Percentiles rank a stretch among this genome's conserved stretches.
Conservation (phyloP, 1,140 invertebrate genomes). For the Mesaphorura yosii region DNA sequence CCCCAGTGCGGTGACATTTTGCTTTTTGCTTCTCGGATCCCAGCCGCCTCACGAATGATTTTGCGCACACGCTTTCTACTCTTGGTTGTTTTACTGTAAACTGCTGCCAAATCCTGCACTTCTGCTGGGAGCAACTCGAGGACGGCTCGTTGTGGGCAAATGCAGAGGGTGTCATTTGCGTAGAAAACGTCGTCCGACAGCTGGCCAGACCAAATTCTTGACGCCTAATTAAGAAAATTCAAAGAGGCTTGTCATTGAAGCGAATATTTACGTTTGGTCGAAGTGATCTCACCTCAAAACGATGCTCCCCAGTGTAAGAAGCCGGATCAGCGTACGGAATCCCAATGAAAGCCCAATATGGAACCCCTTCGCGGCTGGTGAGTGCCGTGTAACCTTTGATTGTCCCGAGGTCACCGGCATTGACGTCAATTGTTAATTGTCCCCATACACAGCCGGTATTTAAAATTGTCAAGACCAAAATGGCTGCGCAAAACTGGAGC, state of each 20-base stretch:
- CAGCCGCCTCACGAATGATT: background rate
- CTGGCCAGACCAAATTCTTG: no score
- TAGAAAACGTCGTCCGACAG: background rate
- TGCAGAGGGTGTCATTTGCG: background rate
- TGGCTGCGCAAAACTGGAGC: no score
- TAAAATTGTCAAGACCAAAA: no score
- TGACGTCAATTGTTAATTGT: background rate
- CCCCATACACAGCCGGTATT: no score
- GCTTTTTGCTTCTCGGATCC: background rate
- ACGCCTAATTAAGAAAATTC: no score
- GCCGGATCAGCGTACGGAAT: background rate
- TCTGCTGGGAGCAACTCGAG: background rate
- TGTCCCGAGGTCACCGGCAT: background rate
- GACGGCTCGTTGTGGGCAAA: background rate
- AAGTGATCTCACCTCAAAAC: slow-evolving; percentile 7
- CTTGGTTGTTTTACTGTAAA: background rate
- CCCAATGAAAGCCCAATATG: slow-evolving; percentile 6
- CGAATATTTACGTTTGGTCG: no score
- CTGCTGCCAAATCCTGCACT: background rate
- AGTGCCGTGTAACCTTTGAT: background rate
- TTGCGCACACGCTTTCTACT: background rate
- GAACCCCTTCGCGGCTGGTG: background rate
- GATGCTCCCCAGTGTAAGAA: slow-evolving; percentile 1
- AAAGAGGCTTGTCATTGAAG: no score
- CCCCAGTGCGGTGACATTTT: background rate